A percentile compares a stretch with the other conserved stretches of the same genome.
These are phyloP conservation scores for Cecidostiba fungosa DNA, from an alignment of 2,888 invertebrate genomes.

Conservation along the genomic window DNA sequence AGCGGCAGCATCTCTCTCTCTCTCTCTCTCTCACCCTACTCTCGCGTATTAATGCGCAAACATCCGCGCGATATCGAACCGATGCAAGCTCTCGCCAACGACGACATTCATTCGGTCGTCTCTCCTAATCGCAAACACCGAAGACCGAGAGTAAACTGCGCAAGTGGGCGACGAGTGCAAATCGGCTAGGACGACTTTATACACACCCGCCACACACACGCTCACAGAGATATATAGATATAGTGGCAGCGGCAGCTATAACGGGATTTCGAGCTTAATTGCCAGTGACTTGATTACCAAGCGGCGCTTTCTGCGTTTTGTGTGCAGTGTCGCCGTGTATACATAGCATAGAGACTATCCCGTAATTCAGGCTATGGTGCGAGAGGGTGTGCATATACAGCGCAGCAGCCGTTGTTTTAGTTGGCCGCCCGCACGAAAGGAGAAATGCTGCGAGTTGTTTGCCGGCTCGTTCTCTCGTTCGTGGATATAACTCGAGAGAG, in stretches of 20 bases:
- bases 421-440: background rate
- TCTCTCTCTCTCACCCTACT: background rate
- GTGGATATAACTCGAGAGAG: background rate
- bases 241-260: background rate
- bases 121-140: slow-evolving; percentile 7
- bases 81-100: background rate
- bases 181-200: background rate
- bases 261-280: slow-evolving; percentile 26
- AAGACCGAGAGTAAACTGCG: background rate
- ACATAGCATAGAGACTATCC: background rate
- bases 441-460: background rate
- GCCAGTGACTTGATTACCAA: background rate
- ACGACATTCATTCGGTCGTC: background rate
- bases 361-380: background rate
- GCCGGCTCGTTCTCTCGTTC: background rate
- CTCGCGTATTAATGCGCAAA: background rate
- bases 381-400: background rate
- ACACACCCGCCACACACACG: background rate
- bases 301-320: background rate
- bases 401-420: background rate
- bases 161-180: background rate
- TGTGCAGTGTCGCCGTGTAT: background rate
- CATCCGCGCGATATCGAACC: background rate
- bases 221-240: background rate
- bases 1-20: background rate